phyloP scores from a whole-genome alignment of 2,888 invertebrate genomes.

The Andrena hattorfiana region DNA sequence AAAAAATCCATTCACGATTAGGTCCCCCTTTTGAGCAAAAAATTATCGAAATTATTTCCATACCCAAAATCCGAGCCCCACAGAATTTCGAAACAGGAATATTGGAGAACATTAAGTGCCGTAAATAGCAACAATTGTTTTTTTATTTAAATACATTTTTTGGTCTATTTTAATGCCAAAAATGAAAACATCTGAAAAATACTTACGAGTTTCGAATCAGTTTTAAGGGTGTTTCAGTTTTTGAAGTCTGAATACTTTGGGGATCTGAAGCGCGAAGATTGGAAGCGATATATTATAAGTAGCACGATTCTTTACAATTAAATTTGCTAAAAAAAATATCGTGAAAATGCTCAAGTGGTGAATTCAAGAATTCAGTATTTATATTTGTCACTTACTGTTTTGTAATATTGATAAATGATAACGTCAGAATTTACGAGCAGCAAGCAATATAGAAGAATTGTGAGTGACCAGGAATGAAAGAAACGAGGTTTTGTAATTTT shows the following conservation, averaged over 20 bases:
- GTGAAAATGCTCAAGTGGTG: not conserved
- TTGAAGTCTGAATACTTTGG: too few relatives aligned
- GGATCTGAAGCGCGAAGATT: not conserved
- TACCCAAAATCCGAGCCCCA: not conserved
- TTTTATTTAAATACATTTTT: not conserved
- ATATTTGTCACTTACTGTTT: not conserved
- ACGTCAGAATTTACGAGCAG: not conserved
- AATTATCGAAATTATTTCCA: not conserved
- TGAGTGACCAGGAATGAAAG: not conserved
- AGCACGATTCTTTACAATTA: too few relatives aligned
- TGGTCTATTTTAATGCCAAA: not conserved
- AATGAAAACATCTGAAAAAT: not conserved
- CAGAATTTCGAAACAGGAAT: not conserved
- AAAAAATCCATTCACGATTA: not conserved
- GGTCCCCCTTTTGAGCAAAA: not conserved
- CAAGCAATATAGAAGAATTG: conserved; percentile 1
- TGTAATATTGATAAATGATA: not conserved
- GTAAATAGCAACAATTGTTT: not conserved
- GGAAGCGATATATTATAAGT: not conserved
- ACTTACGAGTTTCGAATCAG: too few relatives aligned
- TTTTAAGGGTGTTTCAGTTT: too few relatives aligned
- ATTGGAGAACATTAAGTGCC: too few relatives aligned
- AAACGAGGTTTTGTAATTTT: not conserved
- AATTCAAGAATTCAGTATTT: not conserved
- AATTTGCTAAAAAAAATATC: not conserved